Conservation (phyloP, 2,797 vertebrate genomes). For the Etheostoma perlongum region DNA sequence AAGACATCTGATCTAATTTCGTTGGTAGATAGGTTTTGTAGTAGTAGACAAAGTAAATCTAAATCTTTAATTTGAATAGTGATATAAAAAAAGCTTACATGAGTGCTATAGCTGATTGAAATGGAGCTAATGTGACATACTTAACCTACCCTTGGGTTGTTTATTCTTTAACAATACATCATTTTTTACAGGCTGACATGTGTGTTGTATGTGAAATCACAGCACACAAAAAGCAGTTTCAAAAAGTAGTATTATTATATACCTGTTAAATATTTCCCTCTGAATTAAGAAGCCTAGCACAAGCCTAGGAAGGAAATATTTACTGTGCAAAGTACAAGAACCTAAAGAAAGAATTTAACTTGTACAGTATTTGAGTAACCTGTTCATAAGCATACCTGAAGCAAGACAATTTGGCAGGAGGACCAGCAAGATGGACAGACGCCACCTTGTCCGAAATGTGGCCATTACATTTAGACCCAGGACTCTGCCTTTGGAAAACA, state of each 20-base stretch:
- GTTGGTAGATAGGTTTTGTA: not conserved
- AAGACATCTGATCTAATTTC: no score
- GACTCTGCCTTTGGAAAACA: constrained; percentile 45
- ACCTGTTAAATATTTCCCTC: not conserved
- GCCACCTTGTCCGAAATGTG: constrained; percentile 42
- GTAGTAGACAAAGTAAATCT: no score
- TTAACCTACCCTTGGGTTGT: not conserved
- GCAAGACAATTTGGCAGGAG: not conserved
- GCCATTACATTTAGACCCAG: constrained; percentile 68
- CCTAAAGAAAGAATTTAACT: not conserved
- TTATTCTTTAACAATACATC: not conserved
- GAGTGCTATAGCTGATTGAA: not conserved
- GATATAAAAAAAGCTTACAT: not conserved
- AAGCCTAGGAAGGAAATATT: not conserved
- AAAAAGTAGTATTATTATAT: not conserved
- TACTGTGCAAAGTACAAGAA: not conserved
- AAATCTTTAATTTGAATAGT: not conserved
- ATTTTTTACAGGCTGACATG: not conserved
- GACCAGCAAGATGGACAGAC: constrained; percentile 63
- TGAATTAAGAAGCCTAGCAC: not conserved
- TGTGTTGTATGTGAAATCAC: not conserved
- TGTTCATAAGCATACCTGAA: constrained; percentile 53
- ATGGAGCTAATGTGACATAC: not conserved
- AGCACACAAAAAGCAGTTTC: not conserved
- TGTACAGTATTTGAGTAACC: not conserved